Base-by-base conservation (phyloP, 2,113 vertebrate genomes). In the Macrotis lagotis region DNA sequence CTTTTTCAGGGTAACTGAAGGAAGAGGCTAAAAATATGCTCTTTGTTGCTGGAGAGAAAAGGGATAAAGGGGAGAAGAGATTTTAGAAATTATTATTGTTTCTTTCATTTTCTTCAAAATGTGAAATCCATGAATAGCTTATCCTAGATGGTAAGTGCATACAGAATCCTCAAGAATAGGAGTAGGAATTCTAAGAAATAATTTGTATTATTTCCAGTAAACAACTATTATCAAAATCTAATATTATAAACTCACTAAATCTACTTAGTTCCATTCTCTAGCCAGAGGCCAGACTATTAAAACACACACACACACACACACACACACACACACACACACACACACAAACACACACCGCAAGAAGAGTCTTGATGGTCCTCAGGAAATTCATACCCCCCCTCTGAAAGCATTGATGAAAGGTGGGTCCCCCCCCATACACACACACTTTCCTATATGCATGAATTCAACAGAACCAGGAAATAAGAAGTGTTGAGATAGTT, bases 21-120 rank as follows among this genome's bases (percentile, higher is more conserved):
- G 93, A 96, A 95, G 14, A 19, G 91, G 19, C 25, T 50, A 48
- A 91, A 96, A 91, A 96, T 49, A 59, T 90, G 28, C 28, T 66
- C 92, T 94, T 26, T 93, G 51, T 88, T 66, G 48, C 26, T 47
- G 88, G 89, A 3, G 59, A 24, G n/a, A 19, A 19, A 7, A 44
- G 37, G 1, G n/a, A 8, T 83, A 83, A 83, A 16, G 19, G 19
- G 44, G 2, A 2, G 19, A 83, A 83, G 66, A 44, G 5, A 83
- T 44, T 83, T 83, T 22, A 19, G 24, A 83, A 83, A 83, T 2
- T 83, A n/a, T 83, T 44, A 48, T 89, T 89, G 26, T 89, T 44
- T 44, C 14, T 5, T n/a, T 8, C 7, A 12, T 48, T 94, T 93
- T 95, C 26, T 88, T 50, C 89, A 48, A 92, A 96, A 95, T 95